Base-by-base conservation (phyloP, 2,113 vertebrate species). In the Suricata suricatta region DNA sequence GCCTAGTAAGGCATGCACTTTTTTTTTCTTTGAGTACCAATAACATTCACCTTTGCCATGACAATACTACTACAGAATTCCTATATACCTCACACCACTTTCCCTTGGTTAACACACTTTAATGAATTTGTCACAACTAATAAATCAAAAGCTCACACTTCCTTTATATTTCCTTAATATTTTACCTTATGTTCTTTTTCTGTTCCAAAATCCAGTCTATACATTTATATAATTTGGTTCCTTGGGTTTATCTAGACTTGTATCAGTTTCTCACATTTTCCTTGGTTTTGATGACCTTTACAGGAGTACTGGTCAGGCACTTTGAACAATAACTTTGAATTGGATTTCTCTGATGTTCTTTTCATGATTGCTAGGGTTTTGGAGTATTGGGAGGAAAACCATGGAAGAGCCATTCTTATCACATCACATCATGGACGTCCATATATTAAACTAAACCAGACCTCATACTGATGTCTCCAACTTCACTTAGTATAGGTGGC, bases 1-100 rank as follows among this genome's bases (percentile, higher is more conserved):
- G 38, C 3, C 6, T 21, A 47, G 31, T 2, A 80, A 5, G 5
- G 2, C 2, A 25, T 6, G 4, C 9, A 3, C 7, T 21, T 9
- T 50, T 33, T 12, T 90, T 71, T 63, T 41, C 2, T 60, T 50
- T 31, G 33, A 77, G 16, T 27, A 63, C 1, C 7, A 72, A 2
- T 63, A 54, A 17, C 8, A 17, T 5, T 71, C 13, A 54, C 16
- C 15, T 41, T 60, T 3, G 72, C 33, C 83, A 21, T 44, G 1
- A 0, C 5, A 66, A 85, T 76, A 60, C 69, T 52, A 15, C 12
- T 66, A 31, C 7, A 93, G 25, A 33, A 38, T 54, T 63, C 19
- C 11, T n/a, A 0, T 2, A 19, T 19, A 85, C 6, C 4, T 69
- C 11, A 47, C 23, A 23, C 0, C 2, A 3, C 29, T 44, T 76